Base-by-base conservation (phyloP, 2,888 invertebrate genomes). In the Tenthredo livida region DNA sequence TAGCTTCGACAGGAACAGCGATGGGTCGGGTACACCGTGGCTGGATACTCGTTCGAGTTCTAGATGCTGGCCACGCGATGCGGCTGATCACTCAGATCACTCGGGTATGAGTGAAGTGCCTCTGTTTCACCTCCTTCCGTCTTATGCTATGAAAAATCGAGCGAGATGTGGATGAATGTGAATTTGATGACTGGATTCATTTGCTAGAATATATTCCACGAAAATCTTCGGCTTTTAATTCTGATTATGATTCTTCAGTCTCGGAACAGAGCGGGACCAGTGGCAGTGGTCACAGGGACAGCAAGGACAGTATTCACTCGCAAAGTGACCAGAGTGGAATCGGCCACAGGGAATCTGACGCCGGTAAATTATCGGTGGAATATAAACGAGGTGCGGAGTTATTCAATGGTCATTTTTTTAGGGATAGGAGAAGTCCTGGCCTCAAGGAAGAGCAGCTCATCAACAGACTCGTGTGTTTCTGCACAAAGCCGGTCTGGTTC, bases 371-470 rank as follows among this genome's bases (percentile, higher is more conserved):
- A 25, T 12, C 40, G 33, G 58, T 85, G 17, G 6, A 12, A 21
- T 9, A 25, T 15, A 40, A 61, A 58, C 10, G 33, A 77, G n/a
- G 7, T 25, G 15, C 2, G 15, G 10, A 21, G 4, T n/a, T 5
- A 61, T 40, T 6, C 3, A 9, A 33, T 50, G 29, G 33, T 43
- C 3, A 40, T 80, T 65, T 73, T 85, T 85, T 25, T 73, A 91
- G 91, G 90, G 78, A 88, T 90, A 17, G 85, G 89, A 33, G 93
- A 93, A 84, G 86, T 89, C 54, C 89, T 95, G 86, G 94, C 94
- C 17, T 95, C 95, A 37, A 94, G 95, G 37, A 95, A 95, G 91
- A 95, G 95, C 90, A 95, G 95, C 87, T 95, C 95, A 67, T 95
- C 95, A 0, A 95, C 95, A 6, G 95, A 95, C 86, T 95, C 95